Base-by-base conservation (phyloP, 2,797 vertebrate genomes). In the Euthynnus affinis region DNA sequence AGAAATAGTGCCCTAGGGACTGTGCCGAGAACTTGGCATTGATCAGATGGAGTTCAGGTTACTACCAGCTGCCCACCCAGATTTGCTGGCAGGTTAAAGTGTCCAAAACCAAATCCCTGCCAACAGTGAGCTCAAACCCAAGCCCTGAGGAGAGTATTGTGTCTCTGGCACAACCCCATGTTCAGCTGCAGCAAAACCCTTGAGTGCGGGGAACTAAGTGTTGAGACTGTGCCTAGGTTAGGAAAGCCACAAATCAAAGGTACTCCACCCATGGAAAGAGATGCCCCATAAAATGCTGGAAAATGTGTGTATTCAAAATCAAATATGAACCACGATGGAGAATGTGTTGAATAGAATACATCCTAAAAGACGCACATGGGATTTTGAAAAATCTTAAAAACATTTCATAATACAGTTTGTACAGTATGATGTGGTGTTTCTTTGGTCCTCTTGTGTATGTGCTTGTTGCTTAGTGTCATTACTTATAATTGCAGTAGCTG, bases 21-120 rank as follows among this genome's bases (percentile, higher is more conserved):
- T 63, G 90, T 80, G 82, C 87, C 32, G 91, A 92, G 90, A 92
- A 91, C 90, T 93, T 93, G 94, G 93, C 90, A 46, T 81, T 78
- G 82, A 77, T 87, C 82, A 48, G 76, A 82, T 48, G 77, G 81
- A 82, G 87, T 89, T 95, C 91, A 83, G 84, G 93, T 95, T 95
- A 92, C 94, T 84, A 89, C 90, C 94, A 94, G 93, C 93, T 95
- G 95, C 95, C 92, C 93, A 93, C 93, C 92, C 93, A 92, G 85
- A 92, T 94, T 92, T 82, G 59, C 91, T 94, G 92, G 93, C 93
- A 92, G 82, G 84, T 91, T 89, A 72, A 86, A 87, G 87, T 91
- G 91, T 94, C 93, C 93, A 91, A 88, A 91, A 71, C 69, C 74
- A 70, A 88, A 89, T 82, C 84, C 77, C 80, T 89, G 92, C 94